These are phyloP conservation scores for Masticophis lateralis DNA, from an alignment of 2,797 vertebrate genomes.

Conservation along the genomic window DNA sequence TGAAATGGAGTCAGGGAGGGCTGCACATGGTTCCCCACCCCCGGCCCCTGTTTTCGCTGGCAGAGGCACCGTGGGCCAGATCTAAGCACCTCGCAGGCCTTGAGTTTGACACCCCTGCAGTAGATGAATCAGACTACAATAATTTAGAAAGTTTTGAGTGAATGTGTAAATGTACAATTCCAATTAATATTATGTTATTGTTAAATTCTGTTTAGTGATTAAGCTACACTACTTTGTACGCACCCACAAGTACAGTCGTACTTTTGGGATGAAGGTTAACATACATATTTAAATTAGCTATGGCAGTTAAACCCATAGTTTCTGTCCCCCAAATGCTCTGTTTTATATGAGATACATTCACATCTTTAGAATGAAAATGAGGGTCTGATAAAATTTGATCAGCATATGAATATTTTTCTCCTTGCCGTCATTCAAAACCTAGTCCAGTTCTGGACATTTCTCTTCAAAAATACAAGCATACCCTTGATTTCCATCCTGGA, in stretches of 20 bases:
- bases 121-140: neutral
- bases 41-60: no score
- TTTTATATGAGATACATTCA: neutral
- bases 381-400: neutral
- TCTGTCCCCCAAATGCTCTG: neutral
- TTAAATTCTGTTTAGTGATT: neutral
- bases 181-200: constrained; percentile 2
- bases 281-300: neutral
- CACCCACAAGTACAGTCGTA: neutral
- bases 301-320: neutral
- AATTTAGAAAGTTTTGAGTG: neutral
- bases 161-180: neutral
- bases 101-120: neutral
- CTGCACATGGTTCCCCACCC: no score
- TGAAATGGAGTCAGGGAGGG: no score
- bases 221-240: neutral
- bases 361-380: neutral
- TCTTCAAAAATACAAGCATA: neutral
- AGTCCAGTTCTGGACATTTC: neutral
- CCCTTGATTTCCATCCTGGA: neutral
- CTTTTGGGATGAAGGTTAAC: neutral
- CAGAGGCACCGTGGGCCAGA: no score
- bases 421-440: neutral
- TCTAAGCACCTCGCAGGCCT: no score
- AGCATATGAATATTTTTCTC: neutral